A percentile compares a stretch with the other conserved stretches of the same genome.
Conservation (phyloP, 2,888 invertebrate genomes). For the Onthophagus sagittarius region DNA sequence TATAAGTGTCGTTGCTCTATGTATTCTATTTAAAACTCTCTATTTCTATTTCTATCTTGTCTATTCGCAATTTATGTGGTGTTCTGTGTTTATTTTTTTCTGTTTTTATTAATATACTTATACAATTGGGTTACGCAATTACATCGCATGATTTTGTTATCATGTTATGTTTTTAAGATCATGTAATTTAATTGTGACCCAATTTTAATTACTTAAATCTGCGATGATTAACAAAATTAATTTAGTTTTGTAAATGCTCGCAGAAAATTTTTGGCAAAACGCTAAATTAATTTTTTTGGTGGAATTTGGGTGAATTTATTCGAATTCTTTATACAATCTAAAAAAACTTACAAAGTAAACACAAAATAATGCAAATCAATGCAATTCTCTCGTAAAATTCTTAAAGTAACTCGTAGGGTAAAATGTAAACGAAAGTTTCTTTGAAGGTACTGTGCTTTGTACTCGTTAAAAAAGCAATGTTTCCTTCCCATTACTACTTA, state of each 20-base stretch:
- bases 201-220: no score
- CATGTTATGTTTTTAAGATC: no score
- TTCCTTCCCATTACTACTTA: conserved; percentile 33
- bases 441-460: conserved; percentile 11
- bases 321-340: conserved; percentile 13
- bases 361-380: conserved; percentile 38
- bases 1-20: conserved; percentile 50
- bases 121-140: no score
- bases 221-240: no score
- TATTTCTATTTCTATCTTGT: neutral
- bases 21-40: conserved; percentile 4
- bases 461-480: conserved; percentile 14
- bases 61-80: conserved; percentile 13
- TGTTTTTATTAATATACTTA: no score
- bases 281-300: conserved; percentile 40
- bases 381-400: neutral
- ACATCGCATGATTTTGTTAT: no score
- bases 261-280: conserved; percentile 44
- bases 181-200: no score
- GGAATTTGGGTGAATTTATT: conserved; percentile 50
- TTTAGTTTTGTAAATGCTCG: conserved; percentile 18
- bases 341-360: conserved; percentile 30
- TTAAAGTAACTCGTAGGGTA: conserved; percentile 16
- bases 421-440: neutral
- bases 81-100: conserved; percentile 11